Percentiles rank a stretch among this genome's conserved stretches.
These are phyloP conservation scores for Drosophila auraria DNA, from an alignment of 1,140 invertebrate genomes.

Conservation along the genomic window DNA sequence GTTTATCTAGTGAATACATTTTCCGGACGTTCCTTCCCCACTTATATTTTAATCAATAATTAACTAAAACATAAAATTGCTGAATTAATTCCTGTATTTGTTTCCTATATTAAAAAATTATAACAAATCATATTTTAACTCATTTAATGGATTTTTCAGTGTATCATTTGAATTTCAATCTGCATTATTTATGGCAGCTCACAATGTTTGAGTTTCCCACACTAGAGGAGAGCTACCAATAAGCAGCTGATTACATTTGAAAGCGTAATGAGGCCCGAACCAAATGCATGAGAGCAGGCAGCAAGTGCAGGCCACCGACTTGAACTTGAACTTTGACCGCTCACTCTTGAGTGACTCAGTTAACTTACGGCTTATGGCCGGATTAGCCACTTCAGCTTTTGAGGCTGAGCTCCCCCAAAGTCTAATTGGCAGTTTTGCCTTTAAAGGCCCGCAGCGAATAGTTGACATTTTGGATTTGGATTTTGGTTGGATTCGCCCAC, in stretches of 20 bases:
- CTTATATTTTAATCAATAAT: no score
- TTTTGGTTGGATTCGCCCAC: conserved; percentile 58
- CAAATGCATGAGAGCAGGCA: conserved; percentile 21
- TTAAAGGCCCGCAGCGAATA: conserved; percentile 58
- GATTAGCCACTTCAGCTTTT: conserved; percentile 2
- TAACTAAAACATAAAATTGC: neutral
- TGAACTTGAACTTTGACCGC: conserved; percentile 61
- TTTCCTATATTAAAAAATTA: no score
- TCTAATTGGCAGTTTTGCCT: conserved; percentile 66
- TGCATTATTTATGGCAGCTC: neutral
- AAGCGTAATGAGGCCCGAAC: conserved; percentile 21
- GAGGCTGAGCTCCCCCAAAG: conserved; percentile 4
- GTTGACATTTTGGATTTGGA: conserved; percentile 70
- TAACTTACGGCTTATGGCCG: conserved; percentile 6
- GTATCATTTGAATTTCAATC: conserved; percentile 20
- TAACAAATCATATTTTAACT: neutral
- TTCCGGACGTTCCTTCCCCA: no score
- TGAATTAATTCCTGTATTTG: neutral
- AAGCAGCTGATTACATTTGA: conserved; percentile 42
- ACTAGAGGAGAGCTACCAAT: conserved; percentile 21
- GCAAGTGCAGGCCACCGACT: conserved; percentile 16
- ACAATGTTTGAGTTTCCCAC: conserved; percentile 40
- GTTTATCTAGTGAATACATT: no score
- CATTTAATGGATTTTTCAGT: neutral
- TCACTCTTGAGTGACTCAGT: neutral